Base-by-base conservation (phyloP, 2,888 invertebrate genomes). In the Lasioglossum lativentre region DNA sequence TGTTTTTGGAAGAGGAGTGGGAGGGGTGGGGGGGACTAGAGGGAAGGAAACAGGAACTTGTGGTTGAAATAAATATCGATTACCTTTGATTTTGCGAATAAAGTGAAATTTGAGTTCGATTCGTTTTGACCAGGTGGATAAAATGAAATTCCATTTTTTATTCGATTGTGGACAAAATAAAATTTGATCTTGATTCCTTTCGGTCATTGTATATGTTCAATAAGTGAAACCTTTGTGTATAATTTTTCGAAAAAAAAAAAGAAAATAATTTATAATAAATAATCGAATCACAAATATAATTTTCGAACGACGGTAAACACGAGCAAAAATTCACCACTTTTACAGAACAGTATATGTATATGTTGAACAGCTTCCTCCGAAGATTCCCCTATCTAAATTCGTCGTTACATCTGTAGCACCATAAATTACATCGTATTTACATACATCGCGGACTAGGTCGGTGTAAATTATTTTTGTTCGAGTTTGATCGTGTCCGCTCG, bases 21-120 rank as follows among this genome's bases (percentile, higher is more conserved):
- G 34, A 34, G 34, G 34, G 34, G 34, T 3, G 3, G 2, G 14
- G 59, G 30, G 8, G 23, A 23, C 75, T 73, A 77, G 73, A 70
- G 59, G 70, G n/a, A 23, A 68, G 27, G 80, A 78, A 63, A 52
- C 70, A 27, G 30, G 23, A 34, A 38, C 52, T 84, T 10, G 52
- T 52, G 23, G 23, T 23, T 10, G 10, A 52, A 52, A 52, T 52
- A n/a, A 52, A 47, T 47, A 1, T 47, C 6, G 47, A 47, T 47
- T 19, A 47, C 19, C 47, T 47, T 6, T 6, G 19, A 23, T 47
- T 19, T 23, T 47, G 6, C 47, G 6, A 52, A 23, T 23, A 47
- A 19, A 23, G 23, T 8, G 6, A 47, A 23, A 47, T 47, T 23
- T 47, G 6, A 23, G 23, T 2, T 47, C 0, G 6, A 47, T 23